Evolutionary conservation across 2,888 invertebrate genomes (phyloP).

Genomic region (Phalera bucephala): DNA sequence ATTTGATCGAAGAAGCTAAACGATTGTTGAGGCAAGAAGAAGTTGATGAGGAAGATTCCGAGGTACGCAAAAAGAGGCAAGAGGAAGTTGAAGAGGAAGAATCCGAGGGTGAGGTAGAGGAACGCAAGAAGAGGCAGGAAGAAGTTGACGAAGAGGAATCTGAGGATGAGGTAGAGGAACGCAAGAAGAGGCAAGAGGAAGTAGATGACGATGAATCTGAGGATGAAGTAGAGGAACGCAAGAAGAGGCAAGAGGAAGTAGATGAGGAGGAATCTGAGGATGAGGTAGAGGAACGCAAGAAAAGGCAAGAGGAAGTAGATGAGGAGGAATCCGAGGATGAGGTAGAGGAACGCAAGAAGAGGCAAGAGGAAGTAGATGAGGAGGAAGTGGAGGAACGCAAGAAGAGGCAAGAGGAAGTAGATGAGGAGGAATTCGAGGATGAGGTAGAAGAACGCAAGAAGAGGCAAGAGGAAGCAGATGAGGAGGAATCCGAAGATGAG

Average conservation of each 20-base stretch:
- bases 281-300: constrained; percentile 8
- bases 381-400: constrained; percentile 6
- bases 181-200: constrained; percentile 7
- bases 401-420: constrained; percentile 11
- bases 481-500: constrained; percentile 4
- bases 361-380: constrained; percentile 12
- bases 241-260: constrained; percentile 7
- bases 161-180: constrained; percentile 7
- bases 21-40: constrained; percentile 19
- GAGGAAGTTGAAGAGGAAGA: not conserved
- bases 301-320: constrained; percentile 7
- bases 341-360: constrained; percentile 2
- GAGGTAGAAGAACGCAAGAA: constrained; percentile 4
- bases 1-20: constrained; percentile 13
- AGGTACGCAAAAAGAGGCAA: constrained; percentile 3
- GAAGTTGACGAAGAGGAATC: constrained; percentile 6
- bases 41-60: constrained; percentile 5
- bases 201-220: constrained; percentile 12
- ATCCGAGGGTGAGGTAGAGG: constrained; percentile 9
- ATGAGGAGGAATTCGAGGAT: constrained; percentile 9
- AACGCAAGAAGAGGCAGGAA: constrained; percentile 6
- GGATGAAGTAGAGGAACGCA: constrained; percentile 3
- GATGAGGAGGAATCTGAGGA: constrained; percentile 9
- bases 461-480: constrained; percentile 4
- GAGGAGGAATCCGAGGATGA: constrained; percentile 10